Conservation (phyloP, 2,113 vertebrate species). For the Muntiacus muntjak region DNA sequence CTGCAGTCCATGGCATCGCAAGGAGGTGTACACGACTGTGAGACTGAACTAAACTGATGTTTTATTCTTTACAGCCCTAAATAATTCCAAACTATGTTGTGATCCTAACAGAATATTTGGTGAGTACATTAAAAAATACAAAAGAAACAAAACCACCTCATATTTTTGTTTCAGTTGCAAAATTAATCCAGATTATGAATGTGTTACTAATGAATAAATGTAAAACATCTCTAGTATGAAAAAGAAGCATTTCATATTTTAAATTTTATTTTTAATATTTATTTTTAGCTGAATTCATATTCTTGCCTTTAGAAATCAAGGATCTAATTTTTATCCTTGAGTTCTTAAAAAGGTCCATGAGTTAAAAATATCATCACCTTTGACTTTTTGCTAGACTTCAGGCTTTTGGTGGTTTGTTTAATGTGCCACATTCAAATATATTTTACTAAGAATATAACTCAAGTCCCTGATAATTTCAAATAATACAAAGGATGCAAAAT, state of each 20-base stretch:
- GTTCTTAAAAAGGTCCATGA: background rate
- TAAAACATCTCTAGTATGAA: background rate
- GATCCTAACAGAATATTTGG: background rate
- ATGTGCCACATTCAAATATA: background rate
- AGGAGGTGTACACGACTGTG: accelerated
- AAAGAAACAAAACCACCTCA: background rate
- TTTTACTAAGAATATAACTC: background rate
- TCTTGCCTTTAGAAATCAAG: background rate
- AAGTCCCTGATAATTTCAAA: background rate
- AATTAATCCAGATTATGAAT: background rate
- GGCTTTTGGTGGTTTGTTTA: background rate
- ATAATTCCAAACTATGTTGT: background rate
- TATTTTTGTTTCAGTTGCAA: background rate
- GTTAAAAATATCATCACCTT: background rate
- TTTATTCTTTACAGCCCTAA: background rate
- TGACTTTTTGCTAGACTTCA: background rate
- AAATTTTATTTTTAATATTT: background rate
- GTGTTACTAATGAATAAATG: background rate
- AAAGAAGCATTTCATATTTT: background rate
- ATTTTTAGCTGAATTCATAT: background rate
- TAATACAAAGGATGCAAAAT: background rate
- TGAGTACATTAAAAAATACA: background rate
- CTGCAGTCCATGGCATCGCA: background rate
- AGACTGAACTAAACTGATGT: background rate
- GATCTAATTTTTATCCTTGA: background rate